Base-by-base conservation (phyloP, 2,888 invertebrate species). In the Tetrapedia diversipes region DNA sequence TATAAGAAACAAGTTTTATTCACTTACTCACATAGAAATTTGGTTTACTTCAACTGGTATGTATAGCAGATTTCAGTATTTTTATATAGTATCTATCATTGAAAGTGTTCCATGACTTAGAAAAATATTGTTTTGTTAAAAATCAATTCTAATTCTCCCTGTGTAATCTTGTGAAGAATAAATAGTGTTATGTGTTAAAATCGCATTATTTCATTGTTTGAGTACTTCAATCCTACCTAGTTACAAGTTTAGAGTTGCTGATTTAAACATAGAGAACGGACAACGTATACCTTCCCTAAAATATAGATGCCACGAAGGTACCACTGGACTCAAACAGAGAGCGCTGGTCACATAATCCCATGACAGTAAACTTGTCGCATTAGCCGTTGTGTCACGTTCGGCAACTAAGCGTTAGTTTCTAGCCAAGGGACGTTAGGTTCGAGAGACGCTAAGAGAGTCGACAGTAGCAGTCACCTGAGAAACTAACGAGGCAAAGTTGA, bases 321-420 rank as follows among this genome's bases (percentile, higher is more conserved):
- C 51, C 51, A 77, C 69, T 65, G 71, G 79, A 66, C 64, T 37
- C 43, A 61, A 78, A 72, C 63, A 64, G 39, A 69, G 70, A 72
- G 73, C n/a, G n/a, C 71, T 72, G 74, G 83, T 84, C 77, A 80
- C 79, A 77, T 83, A 84, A 86, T 86, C 82, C 82, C 84, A 76
- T 68, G 77, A 67, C 70, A 74, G 80, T 72, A 83, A 86, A 86
- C 87, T 86, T 86, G 77, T 77, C 81, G 80, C 83, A 86, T 86
- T 86, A 87, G 77, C 83, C 83, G 80, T 72, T 85, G 80, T 81
- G 81, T 85, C 81, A 81, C 85, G 73, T 83, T 84, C 79, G 79
- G 84, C 82, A 84, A 79, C 72, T 63, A 53, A 67, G 70, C 79
- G 77, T 77, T 77, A 83, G 84, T 73, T 84, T 81, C 75, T 57